A percentile compares a stretch with the other conserved stretches of the same genome.
These are phyloP conservation scores for Anguilla anguilla DNA, from an alignment of 2,797 vertebrate genomes.

Conservation along the genomic window DNA sequence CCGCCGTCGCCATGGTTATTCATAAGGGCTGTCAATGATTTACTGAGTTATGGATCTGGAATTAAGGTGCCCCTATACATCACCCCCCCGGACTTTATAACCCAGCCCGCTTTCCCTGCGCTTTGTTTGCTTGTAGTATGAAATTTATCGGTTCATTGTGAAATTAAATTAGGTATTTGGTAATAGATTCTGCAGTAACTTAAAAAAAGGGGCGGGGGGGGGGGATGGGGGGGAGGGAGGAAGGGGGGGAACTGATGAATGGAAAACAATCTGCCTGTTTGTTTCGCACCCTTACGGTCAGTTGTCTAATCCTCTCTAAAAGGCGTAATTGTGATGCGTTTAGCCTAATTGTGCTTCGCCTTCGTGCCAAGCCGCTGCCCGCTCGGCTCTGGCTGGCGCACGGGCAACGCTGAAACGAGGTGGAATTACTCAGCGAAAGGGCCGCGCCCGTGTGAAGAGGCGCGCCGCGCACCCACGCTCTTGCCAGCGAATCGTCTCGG, in stretches of 20 bases:
- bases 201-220: neutral
- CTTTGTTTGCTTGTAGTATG: slow-evolving; percentile 53
- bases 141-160: slow-evolving; percentile 58
- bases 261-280: neutral
- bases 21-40: slow-evolving; percentile 78
- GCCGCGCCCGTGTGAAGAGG: neutral
- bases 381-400: neutral
- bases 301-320: neutral
- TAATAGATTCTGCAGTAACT: slow-evolving; percentile 52
- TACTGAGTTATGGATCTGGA: slow-evolving; percentile 77
- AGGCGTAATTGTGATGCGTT: neutral
- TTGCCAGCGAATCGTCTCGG: slow-evolving; percentile 30
- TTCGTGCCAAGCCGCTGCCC: neutral
- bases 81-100: slow-evolving; percentile 53
- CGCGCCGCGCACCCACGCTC: neutral
- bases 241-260: neutral
- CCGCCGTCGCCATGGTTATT: slow-evolving; percentile 63
- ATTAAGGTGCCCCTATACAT: slow-evolving; percentile 73
- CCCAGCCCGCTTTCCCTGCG: slow-evolving; percentile 49
- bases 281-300: neutral
- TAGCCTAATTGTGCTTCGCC: neutral
- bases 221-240: neutral
- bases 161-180: slow-evolving; percentile 63
- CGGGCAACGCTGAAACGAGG: slow-evolving; percentile 25
- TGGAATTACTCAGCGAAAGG: slow-evolving; percentile 23